Evolutionary conservation across 2,113 vertebrate genomes (phyloP).

Genomic region (Acrocephalus kingi): DNA sequence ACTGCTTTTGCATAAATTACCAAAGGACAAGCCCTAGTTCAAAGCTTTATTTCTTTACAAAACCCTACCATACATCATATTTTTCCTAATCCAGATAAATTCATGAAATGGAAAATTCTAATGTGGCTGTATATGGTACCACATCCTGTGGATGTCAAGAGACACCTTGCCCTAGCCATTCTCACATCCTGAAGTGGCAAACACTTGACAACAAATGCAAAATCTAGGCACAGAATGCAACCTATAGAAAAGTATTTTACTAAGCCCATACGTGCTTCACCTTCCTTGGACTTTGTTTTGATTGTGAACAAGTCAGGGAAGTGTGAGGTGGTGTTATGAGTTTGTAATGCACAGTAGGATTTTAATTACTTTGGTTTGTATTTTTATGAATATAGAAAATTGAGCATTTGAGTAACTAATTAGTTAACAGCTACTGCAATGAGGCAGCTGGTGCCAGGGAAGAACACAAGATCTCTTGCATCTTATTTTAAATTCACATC

Average conservation of each 20-base stretch:
- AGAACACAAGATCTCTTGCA: neutral
- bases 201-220: neutral
- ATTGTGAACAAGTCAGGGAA: neutral
- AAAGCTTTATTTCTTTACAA: neutral
- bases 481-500: neutral
- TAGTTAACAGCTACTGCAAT: neutral
- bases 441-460: neutral
- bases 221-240: neutral
- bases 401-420: neutral
- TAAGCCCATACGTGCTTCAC: neutral
- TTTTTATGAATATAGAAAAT: neutral
- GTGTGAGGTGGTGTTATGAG: neutral
- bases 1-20: neutral
- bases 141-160: neutral
- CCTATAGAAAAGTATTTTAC: neutral
- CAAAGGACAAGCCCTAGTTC: neutral
- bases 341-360: neutral
- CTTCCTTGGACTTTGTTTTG: neutral
- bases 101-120: neutral
- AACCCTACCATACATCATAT: neutral
- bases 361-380: neutral
- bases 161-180: neutral
- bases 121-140: neutral
- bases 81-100: neutral
- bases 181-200: neutral